Base-by-base conservation (phyloP, 1,140 invertebrate species). In the Carposina sasakii region DNA sequence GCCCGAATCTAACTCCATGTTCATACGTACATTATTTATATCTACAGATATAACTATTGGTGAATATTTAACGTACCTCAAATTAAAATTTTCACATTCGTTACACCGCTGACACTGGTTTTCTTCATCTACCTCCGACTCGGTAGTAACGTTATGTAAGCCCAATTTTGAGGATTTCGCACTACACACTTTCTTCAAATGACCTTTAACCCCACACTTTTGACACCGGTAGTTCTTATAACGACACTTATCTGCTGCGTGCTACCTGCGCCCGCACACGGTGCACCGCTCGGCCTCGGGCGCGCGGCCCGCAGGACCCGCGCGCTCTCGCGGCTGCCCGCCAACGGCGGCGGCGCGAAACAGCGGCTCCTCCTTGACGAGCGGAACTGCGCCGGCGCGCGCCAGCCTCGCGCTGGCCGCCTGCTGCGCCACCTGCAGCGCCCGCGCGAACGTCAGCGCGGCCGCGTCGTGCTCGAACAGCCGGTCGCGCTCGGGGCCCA, bases 1-100 rank as follows among this genome's bases (percentile, higher is more conserved):
- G 33, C 33, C 36, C 20, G 36, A 39, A 20, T 39, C 36, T 39
- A 39, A 12, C 22, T 39, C 36, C 36, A 39, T 39, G 6, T 39
- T 8, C 13, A 39, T 10, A n/a, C 10, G 10, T 13, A 39, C 13
- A 22, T 20, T 20, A 20, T 39, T 39, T 3, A 39, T 20, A 8
- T 1, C 12, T 9, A 39, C 36, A 21, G 9, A 8, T 8, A 39
- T 5, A 12, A 3, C 12, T 21, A 39, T 39, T 21, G 36, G 36
- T 10, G 8, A 8, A 2, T 39, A 13, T 12, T 39, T 21, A 1
- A 39, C 36, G 12, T 21, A 39, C 36, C 36, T 39, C 19, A 39
- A 8, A n/a, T 39, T 39, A 22, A 39, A 39, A 3, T 21, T 8
- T 9, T 39, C 17, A 20, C 36, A 39, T 21, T 39, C 36, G 19